Base-by-base conservation (phyloP, 2,888 invertebrate genomes). In the Oligia latruncula region DNA sequence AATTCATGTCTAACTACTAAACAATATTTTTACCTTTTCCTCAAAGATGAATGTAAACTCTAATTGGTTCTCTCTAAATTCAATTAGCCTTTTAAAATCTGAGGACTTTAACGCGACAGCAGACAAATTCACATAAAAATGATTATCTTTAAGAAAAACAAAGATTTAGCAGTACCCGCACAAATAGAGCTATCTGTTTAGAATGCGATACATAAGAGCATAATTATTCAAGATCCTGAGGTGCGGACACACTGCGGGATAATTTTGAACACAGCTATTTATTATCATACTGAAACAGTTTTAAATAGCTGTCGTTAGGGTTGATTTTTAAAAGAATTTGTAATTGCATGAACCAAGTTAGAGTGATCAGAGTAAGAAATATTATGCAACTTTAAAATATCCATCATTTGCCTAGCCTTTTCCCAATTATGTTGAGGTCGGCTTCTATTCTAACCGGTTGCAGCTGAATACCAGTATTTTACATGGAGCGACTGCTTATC, bases 151-250 rank as follows among this genome's bases (percentile, higher is more conserved):
- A 82, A 80, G 74, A 83, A 88, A 89, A 86, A 84, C 81, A 85
- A 88, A 82, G 87, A 89, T 89, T 87, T 80, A 70, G 73, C 78
- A 29, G 77, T 43, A 68, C 77, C 75, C 74, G 71, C 88, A 90
- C 93, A 93, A 95, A 95, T 95, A 94, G 93, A 94, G 94, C 94
- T 94, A 95, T 95, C 95, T 94, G 90, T 84, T 87, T 91, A 93
- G 91, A 90, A 84, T 91, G 90, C 90, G 90, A 92, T 92, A 92
- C 93, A 91, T 94, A 94, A 95, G 95, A 93, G 93, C 91, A 95
- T 95, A 94, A 95, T 95, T 95, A 95, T 95, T 95, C 94, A 93
- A 92, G 87, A 89, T 85, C 20, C 89, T 81, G 92, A 83, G 94
- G 73, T 35, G 40, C 20, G 71, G 75, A 66, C 86, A 85, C 67